Evolutionary conservation across 2,113 vertebrate species (phyloP).

Genomic region (Cyphomyrus discorhynchus): DNA sequence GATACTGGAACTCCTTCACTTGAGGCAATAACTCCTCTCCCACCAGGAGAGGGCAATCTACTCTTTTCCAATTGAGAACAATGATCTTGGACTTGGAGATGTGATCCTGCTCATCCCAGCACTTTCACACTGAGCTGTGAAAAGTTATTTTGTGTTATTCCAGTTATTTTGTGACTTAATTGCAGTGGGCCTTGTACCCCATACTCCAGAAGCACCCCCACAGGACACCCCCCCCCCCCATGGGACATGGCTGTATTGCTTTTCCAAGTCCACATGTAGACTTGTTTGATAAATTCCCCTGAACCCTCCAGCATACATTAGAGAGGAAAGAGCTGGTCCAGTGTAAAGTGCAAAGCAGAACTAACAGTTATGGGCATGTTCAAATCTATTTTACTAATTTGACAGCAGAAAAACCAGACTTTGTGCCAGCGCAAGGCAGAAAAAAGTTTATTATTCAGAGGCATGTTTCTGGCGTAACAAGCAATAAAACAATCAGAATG

Average conservation of each 20-base stretch:
- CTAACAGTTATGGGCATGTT: no score
- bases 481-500: no score
- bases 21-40: not conserved
- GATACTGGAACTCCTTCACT: not conserved
- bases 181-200: not conserved
- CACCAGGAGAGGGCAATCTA: not conserved
- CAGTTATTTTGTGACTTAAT: not conserved
- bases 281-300: not conserved
- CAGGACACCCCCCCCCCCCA: no score
- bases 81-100: not conserved
- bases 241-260: no score
- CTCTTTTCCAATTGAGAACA: not conserved
- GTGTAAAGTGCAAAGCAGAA: no score
- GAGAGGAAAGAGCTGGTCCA: not conserved
- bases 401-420: no score
- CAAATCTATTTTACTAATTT: no score
- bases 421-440: no score
- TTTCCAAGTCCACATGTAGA: not conserved
- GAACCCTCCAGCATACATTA: not conserved
- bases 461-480: no score
- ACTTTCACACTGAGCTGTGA: not conserved
- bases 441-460: no score
- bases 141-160: no score
- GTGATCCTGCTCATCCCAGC: not conserved
- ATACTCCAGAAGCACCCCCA: not conserved